Percentiles rank a stretch among this genome's conserved stretches.
These are phyloP conservation scores for Xanthorhoe designata DNA, from an alignment of 2,888 invertebrate species.

Conservation along the genomic window DNA sequence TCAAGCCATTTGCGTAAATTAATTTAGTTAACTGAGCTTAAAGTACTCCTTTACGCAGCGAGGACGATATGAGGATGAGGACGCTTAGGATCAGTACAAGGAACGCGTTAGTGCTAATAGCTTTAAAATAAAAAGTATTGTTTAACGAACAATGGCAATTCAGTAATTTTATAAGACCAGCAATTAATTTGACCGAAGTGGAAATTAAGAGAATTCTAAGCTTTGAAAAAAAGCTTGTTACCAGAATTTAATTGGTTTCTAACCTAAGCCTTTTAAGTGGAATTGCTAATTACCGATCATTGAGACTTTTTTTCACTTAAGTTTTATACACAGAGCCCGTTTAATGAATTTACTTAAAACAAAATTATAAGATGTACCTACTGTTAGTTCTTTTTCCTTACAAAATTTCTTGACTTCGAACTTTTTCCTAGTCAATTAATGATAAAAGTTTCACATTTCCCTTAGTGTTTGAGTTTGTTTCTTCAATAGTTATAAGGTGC, in stretches of 20 bases:
- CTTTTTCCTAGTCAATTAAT: background rate
- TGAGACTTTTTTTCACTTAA: background rate
- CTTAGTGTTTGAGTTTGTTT: background rate
- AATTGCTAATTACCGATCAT: slow-evolving; percentile 17
- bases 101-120: background rate
- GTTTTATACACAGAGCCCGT: background rate
- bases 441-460: background rate
- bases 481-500: background rate
- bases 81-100: slow-evolving; percentile 2
- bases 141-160: background rate
- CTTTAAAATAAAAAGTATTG: background rate
- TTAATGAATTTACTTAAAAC: background rate
- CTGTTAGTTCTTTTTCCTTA: background rate
- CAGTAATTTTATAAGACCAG: background rate
- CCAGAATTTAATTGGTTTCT: slow-evolving; percentile 27
- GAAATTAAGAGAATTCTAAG: slow-evolving; percentile 1
- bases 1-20: slow-evolving; percentile 16
- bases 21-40: slow-evolving; percentile 15
- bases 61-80: slow-evolving; percentile 5
- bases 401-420: background rate
- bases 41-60: slow-evolving; percentile 3
- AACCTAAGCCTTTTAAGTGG: slow-evolving; percentile 11
- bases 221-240: slow-evolving; percentile 14
- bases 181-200: slow-evolving; percentile 9
- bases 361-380: background rate